phyloP scores from a whole-genome alignment of 2,888 invertebrate species.

The Coecobrya sp. region DNA sequence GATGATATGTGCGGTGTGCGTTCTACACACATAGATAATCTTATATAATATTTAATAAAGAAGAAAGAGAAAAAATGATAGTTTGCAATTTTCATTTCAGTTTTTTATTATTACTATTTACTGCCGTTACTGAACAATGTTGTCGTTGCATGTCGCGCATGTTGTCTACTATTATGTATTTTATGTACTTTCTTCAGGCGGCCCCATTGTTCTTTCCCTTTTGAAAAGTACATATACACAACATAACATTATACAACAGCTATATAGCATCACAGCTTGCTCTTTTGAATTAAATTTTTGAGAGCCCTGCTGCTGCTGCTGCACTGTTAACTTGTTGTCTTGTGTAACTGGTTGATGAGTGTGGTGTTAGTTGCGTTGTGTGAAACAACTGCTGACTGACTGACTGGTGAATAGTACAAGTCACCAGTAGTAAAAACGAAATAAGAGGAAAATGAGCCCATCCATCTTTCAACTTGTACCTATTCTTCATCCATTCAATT shows the following conservation, averaged over 20 bases:
- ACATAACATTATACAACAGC: background rate
- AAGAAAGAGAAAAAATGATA: slow-evolving; percentile 3
- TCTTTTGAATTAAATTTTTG: slow-evolving; percentile 16
- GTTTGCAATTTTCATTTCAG: slow-evolving; percentile 56
- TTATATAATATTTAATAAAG: background rate
- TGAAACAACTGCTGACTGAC: slow-evolving; percentile 53
- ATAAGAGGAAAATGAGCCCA: slow-evolving; percentile 47
- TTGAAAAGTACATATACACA: slow-evolving; percentile 15
- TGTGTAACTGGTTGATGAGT: slow-evolving; percentile 29
- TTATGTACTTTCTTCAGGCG: slow-evolving; percentile 48
- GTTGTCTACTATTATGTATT: background rate
- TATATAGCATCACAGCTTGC: slow-evolving; percentile 14
- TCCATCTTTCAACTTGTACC: slow-evolving; percentile 48
- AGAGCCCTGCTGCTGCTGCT: slow-evolving; percentile 19
- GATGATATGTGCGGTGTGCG: background rate
- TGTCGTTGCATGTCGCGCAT: slow-evolving; percentile 21
- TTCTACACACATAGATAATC: background rate
- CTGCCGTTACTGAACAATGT: slow-evolving; percentile 52
- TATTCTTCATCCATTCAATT: slow-evolving; percentile 17
- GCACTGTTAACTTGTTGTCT: slow-evolving; percentile 28
- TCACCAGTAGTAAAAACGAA: background rate
- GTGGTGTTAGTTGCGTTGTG: slow-evolving; percentile 4
- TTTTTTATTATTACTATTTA: slow-evolving; percentile 49
- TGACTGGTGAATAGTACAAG: slow-evolving; percentile 25
- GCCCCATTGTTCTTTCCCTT: slow-evolving; percentile 49